Evolutionary conservation across 2,797 vertebrate species (phyloP).

Genomic region (Hypotaenidia philippensis): DNA sequence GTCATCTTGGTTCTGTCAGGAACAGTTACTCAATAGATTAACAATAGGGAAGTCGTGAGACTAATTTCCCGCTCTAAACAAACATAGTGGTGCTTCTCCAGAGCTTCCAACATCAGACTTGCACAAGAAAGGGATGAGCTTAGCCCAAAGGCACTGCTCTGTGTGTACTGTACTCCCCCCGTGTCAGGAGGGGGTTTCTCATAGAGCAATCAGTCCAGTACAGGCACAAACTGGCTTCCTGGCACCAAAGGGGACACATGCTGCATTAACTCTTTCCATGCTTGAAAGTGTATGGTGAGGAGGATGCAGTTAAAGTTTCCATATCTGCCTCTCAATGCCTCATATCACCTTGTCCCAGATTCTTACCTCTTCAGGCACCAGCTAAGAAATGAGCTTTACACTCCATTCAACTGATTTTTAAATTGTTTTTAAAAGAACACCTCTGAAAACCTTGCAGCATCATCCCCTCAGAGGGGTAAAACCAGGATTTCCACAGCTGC

Average conservation of each 20-base stretch:
- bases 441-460: background rate
- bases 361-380: background rate
- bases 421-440: background rate
- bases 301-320: background rate
- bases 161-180: background rate
- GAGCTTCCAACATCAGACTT: background rate
- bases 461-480: background rate
- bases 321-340: background rate
- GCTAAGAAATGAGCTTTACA: background rate
- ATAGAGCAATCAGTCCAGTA: background rate
- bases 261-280: background rate
- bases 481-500: background rate
- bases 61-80: background rate
- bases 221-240: background rate
- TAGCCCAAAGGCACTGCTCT: background rate
- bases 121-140: background rate
- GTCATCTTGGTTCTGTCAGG: background rate
- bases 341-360: background rate
- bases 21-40: background rate
- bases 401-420: background rate
- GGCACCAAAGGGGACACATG: accelerated
- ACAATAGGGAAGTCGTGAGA: background rate
- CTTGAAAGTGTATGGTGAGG: background rate
- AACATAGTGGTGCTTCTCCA: background rate
- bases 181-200: background rate